These are phyloP conservation scores for Burhinus bistriatus DNA, from an alignment of 2,113 vertebrate species.

Conservation along the genomic window DNA sequence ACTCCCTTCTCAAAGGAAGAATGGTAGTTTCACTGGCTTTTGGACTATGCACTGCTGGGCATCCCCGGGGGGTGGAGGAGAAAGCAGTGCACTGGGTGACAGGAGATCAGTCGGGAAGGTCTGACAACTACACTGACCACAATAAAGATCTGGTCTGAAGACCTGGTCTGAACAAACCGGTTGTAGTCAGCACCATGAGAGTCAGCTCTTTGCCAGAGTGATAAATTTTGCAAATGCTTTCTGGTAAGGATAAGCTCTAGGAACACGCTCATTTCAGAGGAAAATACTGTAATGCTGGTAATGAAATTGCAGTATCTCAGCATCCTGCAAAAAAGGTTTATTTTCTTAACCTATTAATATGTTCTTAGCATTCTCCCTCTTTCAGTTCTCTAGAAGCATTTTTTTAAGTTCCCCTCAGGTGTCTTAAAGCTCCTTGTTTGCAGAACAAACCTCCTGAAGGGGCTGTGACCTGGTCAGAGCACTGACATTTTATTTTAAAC, in stretches of 20 bases:
- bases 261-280: neutral
- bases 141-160: neutral
- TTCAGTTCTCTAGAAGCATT: neutral
- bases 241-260: neutral
- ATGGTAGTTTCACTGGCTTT: neutral
- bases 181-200: neutral
- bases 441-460: neutral
- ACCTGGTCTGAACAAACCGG: neutral
- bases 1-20: neutral
- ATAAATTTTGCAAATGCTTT: neutral
- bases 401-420: conserved; percentile 9
- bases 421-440: conserved; percentile 13
- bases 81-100: neutral
- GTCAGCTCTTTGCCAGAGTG: neutral
- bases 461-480: conserved; percentile 2
- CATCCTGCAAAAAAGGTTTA: neutral
- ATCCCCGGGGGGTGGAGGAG: neutral
- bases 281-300: neutral
- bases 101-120: accelerated
- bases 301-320: neutral
- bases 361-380: neutral
- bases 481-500: conserved; percentile 49
- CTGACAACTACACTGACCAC: neutral
- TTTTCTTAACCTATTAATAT: neutral
- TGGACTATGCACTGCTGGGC: neutral